These are phyloP conservation scores for Sylvietta virens DNA, from an alignment of 2,113 vertebrate species.

Conservation along the genomic window DNA sequence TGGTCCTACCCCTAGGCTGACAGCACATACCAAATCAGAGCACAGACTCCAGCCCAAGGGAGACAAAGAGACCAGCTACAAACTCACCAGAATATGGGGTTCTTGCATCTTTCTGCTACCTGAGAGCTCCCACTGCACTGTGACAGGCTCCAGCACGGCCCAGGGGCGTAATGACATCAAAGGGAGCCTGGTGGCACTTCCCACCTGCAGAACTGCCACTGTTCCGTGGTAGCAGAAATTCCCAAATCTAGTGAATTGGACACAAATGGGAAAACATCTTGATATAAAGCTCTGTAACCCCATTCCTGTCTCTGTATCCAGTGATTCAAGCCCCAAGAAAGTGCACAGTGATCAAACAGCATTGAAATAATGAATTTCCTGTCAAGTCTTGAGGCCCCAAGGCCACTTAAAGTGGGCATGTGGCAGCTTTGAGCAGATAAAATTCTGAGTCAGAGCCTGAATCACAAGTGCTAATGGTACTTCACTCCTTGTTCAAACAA, in stretches of 20 bases:
- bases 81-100: neutral
- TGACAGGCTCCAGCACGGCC: neutral
- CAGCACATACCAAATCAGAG: neutral
- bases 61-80: neutral
- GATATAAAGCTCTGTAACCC: constrained; percentile 1
- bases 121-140: neutral
- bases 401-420: neutral
- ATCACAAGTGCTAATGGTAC: neutral
- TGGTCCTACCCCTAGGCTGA: neutral
- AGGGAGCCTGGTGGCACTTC: neutral
- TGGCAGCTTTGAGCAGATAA: constrained; percentile 11
- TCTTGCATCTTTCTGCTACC: neutral
- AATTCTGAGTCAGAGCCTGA: neutral
- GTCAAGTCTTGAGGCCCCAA: neutral
- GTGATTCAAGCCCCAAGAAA: neutral
- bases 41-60: neutral
- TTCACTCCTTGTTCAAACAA: neutral
- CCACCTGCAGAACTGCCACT: neutral
- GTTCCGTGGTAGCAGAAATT: neutral
- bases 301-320: neutral
- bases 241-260: neutral
- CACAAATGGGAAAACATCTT: neutral
- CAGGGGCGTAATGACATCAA: neutral
- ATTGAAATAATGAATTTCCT: neutral
- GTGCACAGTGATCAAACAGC: constrained; percentile 37